phyloP scores from a whole-genome alignment of 2,113 vertebrate genomes.

The Hoplias malabaricus region DNA sequence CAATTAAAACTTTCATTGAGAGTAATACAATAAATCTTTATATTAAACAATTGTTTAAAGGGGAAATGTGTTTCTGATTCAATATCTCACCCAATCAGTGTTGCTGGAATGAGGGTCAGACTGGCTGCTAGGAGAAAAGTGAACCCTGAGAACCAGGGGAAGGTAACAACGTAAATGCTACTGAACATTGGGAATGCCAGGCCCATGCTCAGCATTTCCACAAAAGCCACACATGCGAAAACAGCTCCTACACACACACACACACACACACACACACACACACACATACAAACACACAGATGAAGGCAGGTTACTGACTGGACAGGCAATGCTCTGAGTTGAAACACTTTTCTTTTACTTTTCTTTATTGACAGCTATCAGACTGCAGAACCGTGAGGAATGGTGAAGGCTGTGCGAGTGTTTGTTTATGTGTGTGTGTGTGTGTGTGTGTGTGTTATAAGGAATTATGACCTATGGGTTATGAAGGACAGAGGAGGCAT shows the following conservation, averaged over 20 bases:
- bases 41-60: no score
- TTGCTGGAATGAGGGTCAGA: constrained; percentile 71
- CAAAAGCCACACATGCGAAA: constrained; percentile 82
- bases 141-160: constrained; percentile 82
- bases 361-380: background rate
- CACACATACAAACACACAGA: background rate
- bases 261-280: background rate
- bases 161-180: constrained; percentile 76
- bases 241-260: constrained; percentile 66
- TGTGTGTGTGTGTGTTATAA: no score
- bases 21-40: no score
- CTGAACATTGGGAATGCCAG: constrained; percentile 69
- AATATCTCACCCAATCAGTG: constrained; percentile 38
- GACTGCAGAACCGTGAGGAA: background rate
- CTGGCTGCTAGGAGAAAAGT: constrained; percentile 76
- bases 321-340: background rate
- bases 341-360: background rate
- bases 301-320: no score
- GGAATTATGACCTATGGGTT: background rate
- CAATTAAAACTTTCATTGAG: no score
- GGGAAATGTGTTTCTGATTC: background rate
- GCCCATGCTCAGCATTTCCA: constrained; percentile 74
- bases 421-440: no score
- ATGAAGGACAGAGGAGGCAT: background rate
- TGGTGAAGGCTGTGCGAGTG: background rate